A percentile compares a stretch with the other conserved stretches of the same genome.
Conservation (phyloP, 1,140 invertebrate species). For the Brachionus sp. region DNA sequence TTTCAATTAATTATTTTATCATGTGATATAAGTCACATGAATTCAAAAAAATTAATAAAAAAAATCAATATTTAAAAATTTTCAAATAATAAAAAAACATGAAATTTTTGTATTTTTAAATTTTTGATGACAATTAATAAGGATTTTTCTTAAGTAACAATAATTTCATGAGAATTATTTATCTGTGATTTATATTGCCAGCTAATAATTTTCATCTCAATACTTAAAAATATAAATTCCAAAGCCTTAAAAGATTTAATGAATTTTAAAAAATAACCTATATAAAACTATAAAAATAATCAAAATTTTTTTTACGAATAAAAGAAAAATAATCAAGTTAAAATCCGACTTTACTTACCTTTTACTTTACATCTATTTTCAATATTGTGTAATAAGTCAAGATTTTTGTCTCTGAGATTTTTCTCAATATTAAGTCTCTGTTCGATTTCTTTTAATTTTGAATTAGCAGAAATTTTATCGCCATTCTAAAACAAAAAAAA, state of each 20-base stretch:
- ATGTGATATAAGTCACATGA: too few relatives aligned
- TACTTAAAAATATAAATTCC: not conserved
- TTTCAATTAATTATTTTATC: too few relatives aligned
- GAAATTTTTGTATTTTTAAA: not conserved
- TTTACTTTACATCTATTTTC: not conserved
- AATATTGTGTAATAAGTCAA: not conserved
- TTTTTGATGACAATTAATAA: too few relatives aligned
- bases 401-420: conserved; percentile 20
- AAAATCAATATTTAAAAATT: not conserved
- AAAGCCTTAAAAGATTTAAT: not conserved
- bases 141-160: too few relatives aligned
- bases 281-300: not conserved
- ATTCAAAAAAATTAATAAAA: too few relatives aligned
- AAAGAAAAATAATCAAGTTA: too few relatives aligned
- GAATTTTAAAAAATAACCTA: too few relatives aligned
- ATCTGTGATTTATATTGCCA: not conserved
- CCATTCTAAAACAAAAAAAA: conserved; percentile 35
- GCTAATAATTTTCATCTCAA: not conserved
- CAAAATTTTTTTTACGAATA: not conserved
- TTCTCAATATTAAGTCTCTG: conserved; percentile 24
- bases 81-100: not conserved
- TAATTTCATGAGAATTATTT: too few relatives aligned
- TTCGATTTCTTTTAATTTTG: conserved; percentile 31
- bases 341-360: not conserved
- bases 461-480: conserved; percentile 18